Conservation (phyloP, 2,888 invertebrate species). For the Tenodera sinensis region DNA sequence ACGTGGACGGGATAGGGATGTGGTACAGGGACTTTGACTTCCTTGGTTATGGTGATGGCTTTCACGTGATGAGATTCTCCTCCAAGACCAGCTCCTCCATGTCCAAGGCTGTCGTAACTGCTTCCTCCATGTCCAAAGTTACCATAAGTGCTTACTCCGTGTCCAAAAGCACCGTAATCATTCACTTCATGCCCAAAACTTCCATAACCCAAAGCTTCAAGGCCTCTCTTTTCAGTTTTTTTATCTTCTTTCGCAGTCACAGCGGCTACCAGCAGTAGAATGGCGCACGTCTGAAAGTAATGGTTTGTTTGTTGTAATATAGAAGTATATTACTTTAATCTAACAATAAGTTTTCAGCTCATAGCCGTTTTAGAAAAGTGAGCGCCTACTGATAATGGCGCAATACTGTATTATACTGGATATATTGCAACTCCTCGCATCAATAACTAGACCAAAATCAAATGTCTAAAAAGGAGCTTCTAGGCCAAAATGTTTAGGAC, state of each 20-base stretch:
- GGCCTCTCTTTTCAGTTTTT: neutral
- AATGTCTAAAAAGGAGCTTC: too few species aligned
- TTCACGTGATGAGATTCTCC: neutral
- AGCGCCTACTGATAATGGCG: too few species aligned
- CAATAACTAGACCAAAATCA: too few species aligned
- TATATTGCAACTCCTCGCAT: too few species aligned
- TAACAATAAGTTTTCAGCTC: too few species aligned
- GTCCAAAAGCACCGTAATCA: neutral
- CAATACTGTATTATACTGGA: too few species aligned
- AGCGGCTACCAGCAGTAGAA: neutral
- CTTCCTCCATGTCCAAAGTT: neutral
- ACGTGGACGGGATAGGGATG: neutral
- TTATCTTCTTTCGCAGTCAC: neutral
- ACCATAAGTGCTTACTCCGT: neutral
- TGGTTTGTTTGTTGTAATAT: too few species aligned
- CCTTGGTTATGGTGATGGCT: conserved; percentile 4
- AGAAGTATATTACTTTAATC: too few species aligned
- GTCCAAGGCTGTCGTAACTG: too few species aligned
- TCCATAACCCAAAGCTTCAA: neutral
- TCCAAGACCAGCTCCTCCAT: neutral
- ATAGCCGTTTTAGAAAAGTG: too few species aligned
- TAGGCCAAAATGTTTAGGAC: too few species aligned
- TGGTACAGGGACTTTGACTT: conserved; percentile 4
- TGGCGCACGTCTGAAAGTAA: neutral
- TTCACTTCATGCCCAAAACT: neutral